Conservation (phyloP, 30 jellyfish, hydroid and myxozoan species). For the Morbakka virulenta region DNA sequence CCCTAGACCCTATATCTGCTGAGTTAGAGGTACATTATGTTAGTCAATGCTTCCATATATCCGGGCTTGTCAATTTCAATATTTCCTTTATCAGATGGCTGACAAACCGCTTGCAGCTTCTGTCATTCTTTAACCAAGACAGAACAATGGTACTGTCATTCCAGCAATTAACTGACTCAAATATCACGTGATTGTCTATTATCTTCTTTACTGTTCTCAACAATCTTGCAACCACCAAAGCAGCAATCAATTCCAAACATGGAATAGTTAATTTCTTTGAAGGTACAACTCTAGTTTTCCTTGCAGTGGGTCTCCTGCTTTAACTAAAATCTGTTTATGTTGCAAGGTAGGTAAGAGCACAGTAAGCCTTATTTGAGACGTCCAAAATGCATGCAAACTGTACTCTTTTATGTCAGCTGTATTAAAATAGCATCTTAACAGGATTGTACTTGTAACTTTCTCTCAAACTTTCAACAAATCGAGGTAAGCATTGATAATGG, state of each 20-base stretch:
- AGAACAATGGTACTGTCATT: conserved; percentile 36
- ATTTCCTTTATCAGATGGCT: conserved; percentile 26
- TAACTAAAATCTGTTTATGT: neutral
- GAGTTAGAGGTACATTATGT: conserved; percentile 35
- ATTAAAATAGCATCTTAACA: neutral
- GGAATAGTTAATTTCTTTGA: neutral
- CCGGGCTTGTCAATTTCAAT: conserved; percentile 3
- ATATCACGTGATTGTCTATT: neutral
- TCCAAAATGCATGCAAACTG: conserved; percentile 5
- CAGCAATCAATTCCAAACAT: conserved; percentile 2
- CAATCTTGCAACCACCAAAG: conserved; percentile 12
- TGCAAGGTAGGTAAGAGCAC: neutral
- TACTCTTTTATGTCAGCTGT: neutral
- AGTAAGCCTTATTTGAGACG: neutral
- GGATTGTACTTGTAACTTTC: neutral
- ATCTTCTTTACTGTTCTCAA: conserved; percentile 8
- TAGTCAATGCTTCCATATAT: conserved; percentile 36
- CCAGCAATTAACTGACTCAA: conserved; percentile 13
- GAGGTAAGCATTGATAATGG: neutral
- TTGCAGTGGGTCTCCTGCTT: neutral
- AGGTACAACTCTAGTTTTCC: conserved; percentile 4
- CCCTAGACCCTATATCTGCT: conserved; percentile 61
- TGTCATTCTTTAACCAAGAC: conserved; percentile 10
- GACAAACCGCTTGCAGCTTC: conserved; percentile 35
- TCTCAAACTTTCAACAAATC: neutral